phyloP scores from a whole-genome alignment of 2,113 vertebrate genomes.

The Microcebus tavaratra region DNA sequence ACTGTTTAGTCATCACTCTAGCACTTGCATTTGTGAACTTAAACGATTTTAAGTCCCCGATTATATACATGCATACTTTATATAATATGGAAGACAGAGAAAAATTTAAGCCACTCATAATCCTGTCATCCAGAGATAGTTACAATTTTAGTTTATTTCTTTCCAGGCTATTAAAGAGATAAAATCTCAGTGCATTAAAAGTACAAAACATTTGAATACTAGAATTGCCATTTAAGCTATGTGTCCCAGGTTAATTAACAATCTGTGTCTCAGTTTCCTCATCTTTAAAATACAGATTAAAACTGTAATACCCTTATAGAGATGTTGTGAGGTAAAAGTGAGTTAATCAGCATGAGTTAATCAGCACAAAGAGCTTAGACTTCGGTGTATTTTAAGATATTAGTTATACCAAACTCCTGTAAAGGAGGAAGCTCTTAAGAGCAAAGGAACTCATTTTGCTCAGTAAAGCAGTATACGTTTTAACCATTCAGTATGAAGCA shows the following conservation, averaged over 20 bases:
- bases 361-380: not conserved
- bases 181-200: not conserved
- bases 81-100: not conserved
- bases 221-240: not conserved
- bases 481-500: not conserved
- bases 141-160: not conserved
- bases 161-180: not conserved
- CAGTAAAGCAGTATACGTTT: not conserved
- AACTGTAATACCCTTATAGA: not conserved
- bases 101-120: conserved; percentile 6
- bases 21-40: not conserved
- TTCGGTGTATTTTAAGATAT: not conserved
- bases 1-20: not conserved
- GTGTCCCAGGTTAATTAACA: not conserved
- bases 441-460: not conserved
- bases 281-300: conserved; percentile 33
- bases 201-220: not conserved
- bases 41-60: not conserved
- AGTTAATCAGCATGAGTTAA: not conserved
- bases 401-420: not conserved
- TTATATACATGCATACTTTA: not conserved
- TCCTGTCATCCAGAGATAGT: not conserved
- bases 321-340: not conserved
- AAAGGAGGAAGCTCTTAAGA: not conserved
- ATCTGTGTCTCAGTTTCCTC: not conserved